Evolutionary conservation across 2,113 vertebrate genomes (phyloP).

Genomic region (Esox niger): DNA sequence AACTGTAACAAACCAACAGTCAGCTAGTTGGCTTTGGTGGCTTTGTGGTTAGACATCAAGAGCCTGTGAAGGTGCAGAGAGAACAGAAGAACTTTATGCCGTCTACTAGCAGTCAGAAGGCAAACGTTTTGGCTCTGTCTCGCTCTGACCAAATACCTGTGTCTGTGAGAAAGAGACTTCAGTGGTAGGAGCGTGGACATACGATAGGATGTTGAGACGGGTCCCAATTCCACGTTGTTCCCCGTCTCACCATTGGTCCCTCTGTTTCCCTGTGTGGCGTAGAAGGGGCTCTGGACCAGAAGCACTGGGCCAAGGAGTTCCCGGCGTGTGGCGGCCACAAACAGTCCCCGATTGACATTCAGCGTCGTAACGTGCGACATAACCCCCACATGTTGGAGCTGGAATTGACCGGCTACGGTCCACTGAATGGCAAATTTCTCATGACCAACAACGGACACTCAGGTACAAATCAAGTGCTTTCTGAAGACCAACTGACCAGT

Average conservation of each 20-base stretch:
- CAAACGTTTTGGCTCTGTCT: background rate
- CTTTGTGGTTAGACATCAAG: background rate
- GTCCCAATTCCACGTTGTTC: too few species aligned
- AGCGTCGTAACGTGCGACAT: conserved; percentile 68
- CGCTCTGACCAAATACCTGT: too few species aligned
- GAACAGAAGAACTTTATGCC: background rate
- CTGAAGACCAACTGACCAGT: too few species aligned
- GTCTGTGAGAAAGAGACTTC: too few species aligned
- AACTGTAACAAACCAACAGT: conserved; percentile 2
- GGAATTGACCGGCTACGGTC: conserved; percentile 72
- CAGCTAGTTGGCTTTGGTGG: background rate
- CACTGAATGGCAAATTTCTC: conserved; percentile 58
- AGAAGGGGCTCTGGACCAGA: conserved; percentile 78
- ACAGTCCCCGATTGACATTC: conserved; percentile 88
- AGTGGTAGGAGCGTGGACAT: too few species aligned
- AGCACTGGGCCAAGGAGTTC: conserved; percentile 77
- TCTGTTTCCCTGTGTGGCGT: background rate
- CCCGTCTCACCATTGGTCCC: too few species aligned
- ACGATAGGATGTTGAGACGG: too few species aligned
- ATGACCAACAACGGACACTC: conserved; percentile 89
- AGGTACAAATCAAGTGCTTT: conserved; percentile 67
- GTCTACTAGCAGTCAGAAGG: too few species aligned
- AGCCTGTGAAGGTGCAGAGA: background rate
- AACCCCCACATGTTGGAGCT: conserved; percentile 70
- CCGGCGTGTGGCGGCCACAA: conserved; percentile 69